Base-by-base conservation (phyloP, 2,113 vertebrate genomes). In the Lophochroa leadbeateri region DNA sequence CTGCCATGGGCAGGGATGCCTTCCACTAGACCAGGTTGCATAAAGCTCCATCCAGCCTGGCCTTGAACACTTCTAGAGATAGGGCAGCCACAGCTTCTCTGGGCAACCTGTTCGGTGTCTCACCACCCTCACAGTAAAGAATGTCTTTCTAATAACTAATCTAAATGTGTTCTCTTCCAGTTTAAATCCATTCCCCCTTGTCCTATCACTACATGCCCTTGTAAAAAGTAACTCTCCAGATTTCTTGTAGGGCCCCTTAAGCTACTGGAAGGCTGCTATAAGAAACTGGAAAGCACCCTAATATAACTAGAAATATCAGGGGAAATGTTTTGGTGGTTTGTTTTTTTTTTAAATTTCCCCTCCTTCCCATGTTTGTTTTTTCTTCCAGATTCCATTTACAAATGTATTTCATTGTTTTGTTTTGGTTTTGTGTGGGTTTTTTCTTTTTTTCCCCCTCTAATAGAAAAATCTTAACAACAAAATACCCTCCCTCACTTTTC, bases 301-400 rank as follows among this genome's bases (percentile, higher is more conserved):
- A 3, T 50, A 7, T 44, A 75, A 17, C 35, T 71, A 52, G 52
- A 87, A 86, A 53, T 82, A 47, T 13, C 39, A 69, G 10, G 25
- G 49, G 12, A 39, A 21, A 11, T 64, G 29, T 43, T 67, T 64
- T 41, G 64, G n/a, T 50, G 12, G 6, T 4, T 37, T 37, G 6
- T 5, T 0, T 13, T 53, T 7, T 50, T 52, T 55, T 2, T 1
- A 2, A 3, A 9, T 33, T 49, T 20, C 6, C 33, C 13, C 55
- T n/a, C 55, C 55, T 58, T 58, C 55, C 55, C 4, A 5, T n/a
- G 55, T 58, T 58, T n/a, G 20, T 57, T 57, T 57, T 50, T 37
- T 10, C 1, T 33, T 44, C 29, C 5, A 29, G 15, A 50, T 82
- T 82, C 7, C 3, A 2, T 64, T 80, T 69, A 43, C 24, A 35